Percentiles rank a stretch among this genome's conserved stretches.
phyloP scores from a whole-genome alignment of 2,113 vertebrate genomes.

The Notarius quadriscutis region DNA sequence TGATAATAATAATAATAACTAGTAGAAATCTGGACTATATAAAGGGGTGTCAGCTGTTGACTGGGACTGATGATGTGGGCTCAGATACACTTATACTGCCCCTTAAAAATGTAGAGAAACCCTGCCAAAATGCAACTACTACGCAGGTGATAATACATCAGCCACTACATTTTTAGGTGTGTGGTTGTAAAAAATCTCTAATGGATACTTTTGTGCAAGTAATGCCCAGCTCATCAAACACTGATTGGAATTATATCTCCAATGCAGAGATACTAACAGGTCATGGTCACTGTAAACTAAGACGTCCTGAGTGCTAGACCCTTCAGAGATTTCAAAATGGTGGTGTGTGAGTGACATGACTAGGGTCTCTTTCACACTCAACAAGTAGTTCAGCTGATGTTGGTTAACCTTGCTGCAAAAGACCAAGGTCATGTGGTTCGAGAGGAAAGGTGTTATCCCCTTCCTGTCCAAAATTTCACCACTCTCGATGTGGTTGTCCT shows the following conservation, averaged over 20 bases:
- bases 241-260: background rate
- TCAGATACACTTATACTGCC: background rate
- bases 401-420: no score
- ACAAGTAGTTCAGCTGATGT: no score
- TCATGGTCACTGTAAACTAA: no score
- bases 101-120: background rate
- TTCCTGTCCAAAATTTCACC: no score
- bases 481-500: no score
- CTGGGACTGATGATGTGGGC: background rate
- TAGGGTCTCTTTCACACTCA: no score
- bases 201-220: background rate
- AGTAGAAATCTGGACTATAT: background rate
- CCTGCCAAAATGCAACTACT: background rate
- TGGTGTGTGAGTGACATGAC: no score
- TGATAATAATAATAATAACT: background rate
- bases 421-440: no score
- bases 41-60: no score
- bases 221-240: background rate
- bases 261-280: background rate
- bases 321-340: no score
- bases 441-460: no score
- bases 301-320: no score
- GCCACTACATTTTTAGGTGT: background rate
- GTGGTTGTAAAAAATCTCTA: background rate
- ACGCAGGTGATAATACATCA: background rate